phyloP scores from a whole-genome alignment of 2,888 invertebrate genomes.

The Hipparchia semele region DNA sequence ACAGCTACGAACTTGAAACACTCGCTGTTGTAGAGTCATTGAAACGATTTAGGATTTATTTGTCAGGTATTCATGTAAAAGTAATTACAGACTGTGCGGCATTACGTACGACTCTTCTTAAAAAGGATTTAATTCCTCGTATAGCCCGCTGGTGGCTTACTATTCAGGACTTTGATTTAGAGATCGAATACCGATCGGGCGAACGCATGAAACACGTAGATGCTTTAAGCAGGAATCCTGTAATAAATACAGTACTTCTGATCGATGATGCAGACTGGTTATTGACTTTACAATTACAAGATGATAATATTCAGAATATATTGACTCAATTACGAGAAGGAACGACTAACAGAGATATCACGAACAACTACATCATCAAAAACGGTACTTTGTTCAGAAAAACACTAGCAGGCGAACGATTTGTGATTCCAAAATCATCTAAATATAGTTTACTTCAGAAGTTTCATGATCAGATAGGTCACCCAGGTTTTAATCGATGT shows the following conservation, averaged over 20 bases:
- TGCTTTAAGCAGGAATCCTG: background rate
- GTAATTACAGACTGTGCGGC: background rate
- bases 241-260: background rate
- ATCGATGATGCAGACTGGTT: background rate
- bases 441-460: background rate
- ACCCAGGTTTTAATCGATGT: background rate
- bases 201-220: background rate
- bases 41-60: background rate
- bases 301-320: background rate
- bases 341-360: background rate
- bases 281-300: background rate
- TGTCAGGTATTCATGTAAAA: background rate
- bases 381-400: background rate
- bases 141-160: background rate
- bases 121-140: background rate
- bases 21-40: background rate
- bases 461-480: background rate
- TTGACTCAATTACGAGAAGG: background rate
- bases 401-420: background rate
- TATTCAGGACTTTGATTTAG: background rate
- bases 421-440: background rate
- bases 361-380: background rate
- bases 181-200: background rate
- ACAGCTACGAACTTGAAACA: background rate
- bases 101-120: background rate